These are phyloP conservation scores for Drosophila anceps DNA, from an alignment of 2,888 invertebrate genomes.

Conservation along the genomic window DNA sequence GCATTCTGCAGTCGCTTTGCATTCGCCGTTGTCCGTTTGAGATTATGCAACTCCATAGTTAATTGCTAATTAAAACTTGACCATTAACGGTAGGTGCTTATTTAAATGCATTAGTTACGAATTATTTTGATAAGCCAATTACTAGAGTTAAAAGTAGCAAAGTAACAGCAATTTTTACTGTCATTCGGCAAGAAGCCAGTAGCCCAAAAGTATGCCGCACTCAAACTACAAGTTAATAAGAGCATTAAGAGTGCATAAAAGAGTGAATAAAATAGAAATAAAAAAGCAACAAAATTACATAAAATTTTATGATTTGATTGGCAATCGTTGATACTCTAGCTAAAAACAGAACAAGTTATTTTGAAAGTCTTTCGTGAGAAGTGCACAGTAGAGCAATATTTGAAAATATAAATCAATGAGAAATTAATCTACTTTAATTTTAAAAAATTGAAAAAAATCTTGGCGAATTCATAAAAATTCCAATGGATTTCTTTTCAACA, in stretches of 20 bases:
- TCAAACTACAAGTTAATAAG: neutral
- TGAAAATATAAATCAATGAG: neutral
- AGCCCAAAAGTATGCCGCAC: slow-evolving; percentile 5
- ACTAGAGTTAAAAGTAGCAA: neutral
- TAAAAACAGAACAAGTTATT: too few species aligned
- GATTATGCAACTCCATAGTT: slow-evolving; percentile 63
- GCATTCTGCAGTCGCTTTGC: slow-evolving; percentile 27
- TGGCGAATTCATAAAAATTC: neutral
- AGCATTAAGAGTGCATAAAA: neutral
- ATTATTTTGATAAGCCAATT: slow-evolving; percentile 49
- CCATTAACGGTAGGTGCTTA: slow-evolving; percentile 52
- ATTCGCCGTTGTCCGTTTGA: slow-evolving; percentile 34
- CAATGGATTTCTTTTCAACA: neutral
- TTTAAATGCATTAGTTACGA: slow-evolving; percentile 28
- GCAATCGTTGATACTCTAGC: too few species aligned
- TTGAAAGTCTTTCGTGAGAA: neutral
- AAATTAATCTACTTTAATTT: neutral
- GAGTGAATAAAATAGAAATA: neutral
- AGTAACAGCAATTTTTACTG: neutral
- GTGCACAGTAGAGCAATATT: neutral
- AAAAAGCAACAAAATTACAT: too few species aligned
- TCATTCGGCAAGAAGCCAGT: too few species aligned
- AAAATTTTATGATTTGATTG: too few species aligned
- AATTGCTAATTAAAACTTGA: slow-evolving; percentile 74
- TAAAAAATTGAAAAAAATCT: too few species aligned